Conservation (phyloP, 2,888 invertebrate genomes). For the Drosophila histrio region DNA sequence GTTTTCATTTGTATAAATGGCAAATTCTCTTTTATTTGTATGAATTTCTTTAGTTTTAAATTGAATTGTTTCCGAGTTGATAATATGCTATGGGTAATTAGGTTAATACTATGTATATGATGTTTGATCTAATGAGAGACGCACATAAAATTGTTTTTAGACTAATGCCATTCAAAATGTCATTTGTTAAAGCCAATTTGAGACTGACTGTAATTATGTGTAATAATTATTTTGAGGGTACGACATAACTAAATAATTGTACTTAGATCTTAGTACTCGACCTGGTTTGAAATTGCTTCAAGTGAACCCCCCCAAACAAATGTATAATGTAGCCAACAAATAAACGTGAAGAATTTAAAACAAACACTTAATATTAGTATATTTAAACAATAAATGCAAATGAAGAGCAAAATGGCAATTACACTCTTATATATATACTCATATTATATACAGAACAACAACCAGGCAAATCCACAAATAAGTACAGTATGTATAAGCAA, state of each 20-base stretch:
- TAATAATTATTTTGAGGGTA: constrained; percentile 57
- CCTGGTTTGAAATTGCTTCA: constrained; percentile 61
- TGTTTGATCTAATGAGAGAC: constrained; percentile 34
- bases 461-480: constrained; percentile 18
- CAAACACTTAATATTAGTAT: constrained; percentile 60
- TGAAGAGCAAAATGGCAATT: constrained; percentile 35
- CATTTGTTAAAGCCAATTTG: constrained; percentile 77
- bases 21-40: background rate
- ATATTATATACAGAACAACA: constrained; percentile 17
- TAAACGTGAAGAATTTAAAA: constrained; percentile 57
- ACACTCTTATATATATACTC: constrained; percentile 43
- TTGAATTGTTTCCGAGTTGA: background rate
- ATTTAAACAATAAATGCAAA: constrained; percentile 46
- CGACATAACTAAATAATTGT: constrained; percentile 8
- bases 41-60: background rate
- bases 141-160: constrained; percentile 72
- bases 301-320: constrained; percentile 49
- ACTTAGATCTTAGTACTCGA: constrained; percentile 40
- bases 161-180: constrained; percentile 75
- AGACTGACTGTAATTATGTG: constrained; percentile 79
- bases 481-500: constrained; percentile 58
- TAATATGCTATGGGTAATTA: constrained; percentile 8
- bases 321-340: constrained; percentile 29
- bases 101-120: constrained; percentile 15
- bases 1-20: background rate